These are phyloP conservation scores for Rallus limicola DNA, from an alignment of 2,113 vertebrate genomes.

Conservation along the genomic window DNA sequence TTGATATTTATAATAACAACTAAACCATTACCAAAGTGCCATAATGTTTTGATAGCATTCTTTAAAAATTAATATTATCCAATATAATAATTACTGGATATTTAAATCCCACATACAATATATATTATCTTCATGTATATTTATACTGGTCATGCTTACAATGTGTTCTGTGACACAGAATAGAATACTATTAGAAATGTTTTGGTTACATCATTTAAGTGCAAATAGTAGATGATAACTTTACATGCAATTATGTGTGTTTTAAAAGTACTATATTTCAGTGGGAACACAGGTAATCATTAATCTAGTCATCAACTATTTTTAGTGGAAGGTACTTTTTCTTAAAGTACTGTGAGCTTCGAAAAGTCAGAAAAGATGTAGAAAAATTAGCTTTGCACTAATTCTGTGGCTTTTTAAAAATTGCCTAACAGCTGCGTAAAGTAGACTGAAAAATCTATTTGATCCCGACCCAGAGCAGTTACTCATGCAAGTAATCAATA, in stretches of 20 bases:
- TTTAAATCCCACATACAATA: constrained; percentile 38
- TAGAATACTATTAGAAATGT: constrained; percentile 43
- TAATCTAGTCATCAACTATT: not conserved
- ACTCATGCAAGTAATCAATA: not conserved
- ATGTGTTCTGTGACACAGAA: constrained; percentile 26
- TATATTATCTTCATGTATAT: constrained; percentile 7
- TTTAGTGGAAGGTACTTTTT: constrained; percentile 15
- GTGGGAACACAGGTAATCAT: not conserved
- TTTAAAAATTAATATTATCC: constrained; percentile 39
- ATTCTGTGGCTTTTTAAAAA: not conserved
- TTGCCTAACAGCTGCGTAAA: not conserved
- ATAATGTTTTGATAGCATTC: constrained; percentile 35
- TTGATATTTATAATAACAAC: not conserved
- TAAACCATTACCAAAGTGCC: constrained; percentile 27
- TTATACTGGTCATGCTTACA: constrained; percentile 55
- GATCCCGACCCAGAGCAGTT: not conserved
- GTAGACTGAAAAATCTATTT: not conserved
- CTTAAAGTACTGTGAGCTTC: constrained; percentile 8
- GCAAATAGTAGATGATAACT: constrained; percentile 48
- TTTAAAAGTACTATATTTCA: constrained; percentile 3
- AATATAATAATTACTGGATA: constrained; percentile 16
- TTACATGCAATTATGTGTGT: constrained; percentile 52
- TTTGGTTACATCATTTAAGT: constrained; percentile 54
- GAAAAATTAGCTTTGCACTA: not conserved
- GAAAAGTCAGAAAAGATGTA: not conserved